Evolutionary conservation across 2,888 invertebrate genomes (phyloP), one percentile per base, ranked within the genome.

Genomic region (Drosophila koepferae): DNA sequence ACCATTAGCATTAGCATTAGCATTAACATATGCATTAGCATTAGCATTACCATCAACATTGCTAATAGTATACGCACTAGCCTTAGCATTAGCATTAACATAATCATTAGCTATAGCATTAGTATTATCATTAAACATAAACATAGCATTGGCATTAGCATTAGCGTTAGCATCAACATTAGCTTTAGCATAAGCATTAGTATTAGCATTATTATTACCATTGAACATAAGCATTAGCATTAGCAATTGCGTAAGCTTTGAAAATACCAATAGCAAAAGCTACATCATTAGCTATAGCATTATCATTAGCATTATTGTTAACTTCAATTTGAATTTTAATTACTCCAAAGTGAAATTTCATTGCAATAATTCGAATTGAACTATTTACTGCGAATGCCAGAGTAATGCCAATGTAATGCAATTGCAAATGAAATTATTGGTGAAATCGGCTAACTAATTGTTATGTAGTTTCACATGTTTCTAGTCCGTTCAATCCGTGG

Each of bases 391-490:
- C 8, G 14, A 28, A 18, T 2, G 2, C 28, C 8, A 18, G 18
- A 4, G 9, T 28, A 43, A 56, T 31, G 9, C 8, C 2, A 56
- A 28, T 56, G 14, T 8, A 41, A 18, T 31, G 1, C 1, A 7
- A 31, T 16, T 2, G 3, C 14, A 28, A 46, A 28, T 38, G 44
- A 44, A 63, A 7, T 38, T 2, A 2, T 63, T 46, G 31, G 12
- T 16, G 12, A 9, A 20, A 5, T 14, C 28, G n/a, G 28, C 2
- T 8, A n/a, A 14, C 20, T 38, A 5, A 59, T 38, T 38, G 10
- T 4, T 23, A 54, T 61, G 38, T 41, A 28, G 23, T 40, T 62
- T 28, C 18, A 31, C 36, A 23, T 53, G 71, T 54, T 53, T 31
- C 56, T 46, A 44, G 44, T 44, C 10, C 4, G 44, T 44, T 8